Conservation (phyloP, 2,797 vertebrate species). For the Etheostoma perlongum region DNA sequence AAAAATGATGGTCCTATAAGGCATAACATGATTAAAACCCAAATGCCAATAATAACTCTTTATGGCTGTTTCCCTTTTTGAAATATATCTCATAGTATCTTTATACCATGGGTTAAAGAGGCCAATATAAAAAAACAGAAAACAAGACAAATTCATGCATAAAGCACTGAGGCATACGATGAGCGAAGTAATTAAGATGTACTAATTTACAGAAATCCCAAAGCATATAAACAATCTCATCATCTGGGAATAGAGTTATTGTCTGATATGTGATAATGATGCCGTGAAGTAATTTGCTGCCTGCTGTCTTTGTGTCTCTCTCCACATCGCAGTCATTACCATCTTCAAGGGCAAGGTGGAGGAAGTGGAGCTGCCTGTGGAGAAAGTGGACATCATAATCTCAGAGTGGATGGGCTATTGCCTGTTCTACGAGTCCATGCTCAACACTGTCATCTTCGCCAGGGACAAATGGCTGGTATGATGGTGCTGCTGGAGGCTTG, state of each 20-base stretch:
- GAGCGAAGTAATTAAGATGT: constrained; percentile 33
- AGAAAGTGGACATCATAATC: constrained; percentile 97
- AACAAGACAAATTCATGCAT: constrained; percentile 11
- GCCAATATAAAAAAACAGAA: constrained; percentile 19
- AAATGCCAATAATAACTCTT: neutral
- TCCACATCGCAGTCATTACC: constrained; percentile 91
- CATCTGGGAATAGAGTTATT: constrained; percentile 22
- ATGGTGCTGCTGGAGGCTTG: constrained; percentile 6
- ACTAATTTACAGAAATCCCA: constrained; percentile 36
- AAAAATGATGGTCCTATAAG: neutral
- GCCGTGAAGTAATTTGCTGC: constrained; percentile 43
- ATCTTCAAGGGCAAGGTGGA: constrained; percentile 99
- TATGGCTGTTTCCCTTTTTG: neutral
- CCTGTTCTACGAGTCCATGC: constrained; percentile 98
- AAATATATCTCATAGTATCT: neutral
- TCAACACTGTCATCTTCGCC: constrained; percentile 97
- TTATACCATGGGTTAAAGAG: neutral
- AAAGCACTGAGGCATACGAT: neutral
- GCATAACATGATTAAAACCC: neutral
- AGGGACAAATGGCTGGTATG: constrained; percentile 98
- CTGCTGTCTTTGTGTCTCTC: constrained; percentile 48
- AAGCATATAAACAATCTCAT: constrained; percentile 15
- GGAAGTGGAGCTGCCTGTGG: constrained; percentile 96
- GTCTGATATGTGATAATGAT: constrained; percentile 32
- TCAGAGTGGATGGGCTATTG: constrained; percentile 99